phyloP scores from a whole-genome alignment of 2,113 vertebrate genomes.

The Carlito syrichta region DNA sequence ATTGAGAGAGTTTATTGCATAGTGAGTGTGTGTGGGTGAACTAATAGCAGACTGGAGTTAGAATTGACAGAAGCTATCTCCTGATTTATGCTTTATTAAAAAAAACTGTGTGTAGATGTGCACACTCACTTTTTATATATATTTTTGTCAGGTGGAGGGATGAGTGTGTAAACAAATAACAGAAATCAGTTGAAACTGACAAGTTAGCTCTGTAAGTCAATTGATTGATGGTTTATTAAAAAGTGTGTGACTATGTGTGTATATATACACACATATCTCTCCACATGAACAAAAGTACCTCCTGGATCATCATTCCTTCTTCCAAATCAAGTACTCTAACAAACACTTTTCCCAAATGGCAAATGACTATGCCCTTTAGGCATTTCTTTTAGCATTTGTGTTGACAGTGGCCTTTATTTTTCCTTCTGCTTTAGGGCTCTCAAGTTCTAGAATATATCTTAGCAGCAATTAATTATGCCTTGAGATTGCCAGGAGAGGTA shows the following conservation, averaged over 20 bases:
- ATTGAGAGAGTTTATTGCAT: slow-evolving; percentile 85
- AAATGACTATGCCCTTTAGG: slow-evolving; percentile 69
- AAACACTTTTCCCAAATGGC: slow-evolving; percentile 70
- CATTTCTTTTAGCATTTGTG: slow-evolving; percentile 31
- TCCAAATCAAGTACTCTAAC: slow-evolving; percentile 38
- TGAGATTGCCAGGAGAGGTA: slow-evolving; percentile 25
- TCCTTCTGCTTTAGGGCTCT: slow-evolving; percentile 30
- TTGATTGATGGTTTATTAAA: slow-evolving; percentile 82
- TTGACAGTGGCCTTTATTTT: slow-evolving; percentile 44
- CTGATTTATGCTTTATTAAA: neutral
- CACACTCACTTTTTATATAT: neutral
- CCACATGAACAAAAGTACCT: slow-evolving; percentile 74
- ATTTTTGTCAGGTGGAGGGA: neutral
- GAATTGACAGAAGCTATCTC: neutral
- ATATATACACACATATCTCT: neutral
- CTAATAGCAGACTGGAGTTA: neutral
- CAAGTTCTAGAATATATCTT: slow-evolving; percentile 36
- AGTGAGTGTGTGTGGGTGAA: slow-evolving; percentile 75
- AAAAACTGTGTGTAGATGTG: neutral
- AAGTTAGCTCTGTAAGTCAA: slow-evolving; percentile 66
- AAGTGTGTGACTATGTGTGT: neutral
- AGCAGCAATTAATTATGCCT: slow-evolving; percentile 51
- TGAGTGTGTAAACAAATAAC: neutral
- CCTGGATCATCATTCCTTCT: slow-evolving; percentile 51
- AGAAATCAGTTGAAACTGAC: slow-evolving; percentile 77